Evolutionary conservation across 2,797 vertebrate species (phyloP), one percentile per base, ranked within the genome.

Genomic region (Galagoides demidoff): DNA sequence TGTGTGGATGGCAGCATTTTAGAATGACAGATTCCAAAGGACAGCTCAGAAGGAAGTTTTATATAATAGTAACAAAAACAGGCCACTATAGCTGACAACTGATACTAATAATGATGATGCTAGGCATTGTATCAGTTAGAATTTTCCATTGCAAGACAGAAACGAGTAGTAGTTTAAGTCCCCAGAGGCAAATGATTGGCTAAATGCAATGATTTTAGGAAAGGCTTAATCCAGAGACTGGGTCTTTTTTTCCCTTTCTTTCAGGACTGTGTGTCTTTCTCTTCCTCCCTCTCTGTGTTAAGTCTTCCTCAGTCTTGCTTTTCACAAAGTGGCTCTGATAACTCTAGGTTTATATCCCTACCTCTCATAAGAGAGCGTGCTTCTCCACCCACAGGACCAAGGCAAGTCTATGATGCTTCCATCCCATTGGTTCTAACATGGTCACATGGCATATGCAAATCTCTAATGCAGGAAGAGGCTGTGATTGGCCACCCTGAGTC

Each of bases 351-450:
- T 3, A 13, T 1, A 31, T 1, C 23, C 9, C 55, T 39, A 17
- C 16, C 22, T 66, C 19, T 0, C 6, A 2, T 3, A 6, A 66
- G 31, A 76, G 29, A 86, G 14, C 7, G 2, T 7, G 3, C 22
- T 49, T 63, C 11, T 22, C 37, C 34, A 17, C 25, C 6, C 7
- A 59, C 37, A 73, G 49, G 52, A 39, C 23, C 55, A 25, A 11
- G 0, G 14, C n/a, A 27, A 12, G 17, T 29, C n/a, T 11, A 8
- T 11, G 9, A 37, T 2, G 9, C 16, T 16, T 57, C 55, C 7
- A 5, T 59, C 34, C 29, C 16, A 17, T 25, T 25, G 81, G 34
- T 23, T 64, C 23, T 61, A 2, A 74, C 1, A 11, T 11, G 14
- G 43, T 81, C 71, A 63, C 4, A 0, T 55, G 63, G 23, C 34